These are phyloP conservation scores for Petrophora chlorosata DNA, from an alignment of 2,888 invertebrate species.

Conservation along the genomic window DNA sequence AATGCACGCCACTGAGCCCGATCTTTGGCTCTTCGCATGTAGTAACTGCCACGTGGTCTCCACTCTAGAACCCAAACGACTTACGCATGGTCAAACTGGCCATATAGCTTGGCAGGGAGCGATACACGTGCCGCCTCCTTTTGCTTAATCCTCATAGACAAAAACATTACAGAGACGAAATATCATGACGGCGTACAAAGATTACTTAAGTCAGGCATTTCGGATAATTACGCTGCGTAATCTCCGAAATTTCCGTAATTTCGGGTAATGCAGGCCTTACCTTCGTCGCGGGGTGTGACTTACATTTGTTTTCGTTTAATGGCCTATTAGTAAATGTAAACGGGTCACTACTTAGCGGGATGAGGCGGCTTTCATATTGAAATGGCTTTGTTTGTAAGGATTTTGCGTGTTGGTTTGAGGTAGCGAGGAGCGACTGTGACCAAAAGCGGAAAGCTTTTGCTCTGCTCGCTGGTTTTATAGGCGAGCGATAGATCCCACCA, in stretches of 20 bases:
- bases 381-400: conserved; percentile 11
- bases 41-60: no score
- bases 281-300: conserved; percentile 14
- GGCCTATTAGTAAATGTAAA: conserved; percentile 14
- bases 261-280: conserved; percentile 15
- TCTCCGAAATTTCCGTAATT: conserved; percentile 23
- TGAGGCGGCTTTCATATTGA: conserved; percentile 11
- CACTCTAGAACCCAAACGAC: no score
- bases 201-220: conserved; percentile 5
- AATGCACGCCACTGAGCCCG: no score
- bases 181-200: conserved; percentile 15
- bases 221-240: conserved; percentile 19
- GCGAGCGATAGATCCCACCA: no score
- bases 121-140: no score
- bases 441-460: no score
- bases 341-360: conserved; percentile 19
- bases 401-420: background rate
- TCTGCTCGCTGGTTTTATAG: no score
- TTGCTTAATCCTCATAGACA: no score
- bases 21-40: no score
- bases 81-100: no score
- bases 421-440: background rate
- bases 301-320: conserved; percentile 23
- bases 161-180: conserved; percentile 13
- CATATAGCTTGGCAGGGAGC: no score